Evolutionary conservation across 2,888 invertebrate genomes (phyloP).

Genomic region (Aplocera efformata): DNA sequence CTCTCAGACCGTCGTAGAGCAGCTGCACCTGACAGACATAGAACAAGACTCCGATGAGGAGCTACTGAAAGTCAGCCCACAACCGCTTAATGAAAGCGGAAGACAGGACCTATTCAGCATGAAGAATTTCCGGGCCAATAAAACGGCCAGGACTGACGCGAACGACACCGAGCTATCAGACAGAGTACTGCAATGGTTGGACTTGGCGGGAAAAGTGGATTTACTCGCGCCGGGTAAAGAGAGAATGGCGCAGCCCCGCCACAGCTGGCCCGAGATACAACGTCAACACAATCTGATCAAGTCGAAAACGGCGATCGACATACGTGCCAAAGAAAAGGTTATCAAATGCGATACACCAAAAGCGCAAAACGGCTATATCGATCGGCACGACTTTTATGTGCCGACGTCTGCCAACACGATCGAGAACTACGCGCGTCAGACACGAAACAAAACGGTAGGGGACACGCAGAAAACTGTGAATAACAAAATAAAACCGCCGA

Average conservation of each 20-base stretch:
- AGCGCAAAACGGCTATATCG: slow-evolving; percentile 59
- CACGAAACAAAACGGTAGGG: slow-evolving; percentile 68
- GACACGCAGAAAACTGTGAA: slow-evolving; percentile 50
- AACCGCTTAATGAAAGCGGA: slow-evolving; percentile 47
- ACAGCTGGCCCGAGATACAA: slow-evolving; percentile 70
- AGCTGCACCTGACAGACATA: slow-evolving; percentile 54
- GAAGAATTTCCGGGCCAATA: slow-evolving; percentile 58
- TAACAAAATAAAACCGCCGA: slow-evolving; percentile 52
- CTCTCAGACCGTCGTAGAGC: slow-evolving; percentile 46
- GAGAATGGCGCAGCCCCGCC: slow-evolving; percentile 62
- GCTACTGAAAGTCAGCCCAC: slow-evolving; percentile 50
- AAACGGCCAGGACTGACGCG: slow-evolving; percentile 55
- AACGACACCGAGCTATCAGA: slow-evolving; percentile 80
- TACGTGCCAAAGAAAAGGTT: slow-evolving; percentile 51
- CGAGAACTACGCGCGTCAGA: slow-evolving; percentile 75
- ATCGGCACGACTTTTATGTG: slow-evolving; percentile 67
- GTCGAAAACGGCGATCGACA: slow-evolving; percentile 60
- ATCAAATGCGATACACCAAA: slow-evolving; percentile 47
- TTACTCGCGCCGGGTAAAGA: slow-evolving; percentile 60
- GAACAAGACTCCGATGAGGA: slow-evolving; percentile 55
- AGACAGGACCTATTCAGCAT: slow-evolving; percentile 48
- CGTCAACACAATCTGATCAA: slow-evolving; percentile 52
- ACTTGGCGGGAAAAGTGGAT: slow-evolving; percentile 84
- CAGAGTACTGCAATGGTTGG: slow-evolving; percentile 89
- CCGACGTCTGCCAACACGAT: slow-evolving; percentile 72